Evolutionary conservation across 2,888 invertebrate genomes (phyloP), one percentile per base, ranked within the genome.

Genomic region (Xanthorhoe designata): DNA sequence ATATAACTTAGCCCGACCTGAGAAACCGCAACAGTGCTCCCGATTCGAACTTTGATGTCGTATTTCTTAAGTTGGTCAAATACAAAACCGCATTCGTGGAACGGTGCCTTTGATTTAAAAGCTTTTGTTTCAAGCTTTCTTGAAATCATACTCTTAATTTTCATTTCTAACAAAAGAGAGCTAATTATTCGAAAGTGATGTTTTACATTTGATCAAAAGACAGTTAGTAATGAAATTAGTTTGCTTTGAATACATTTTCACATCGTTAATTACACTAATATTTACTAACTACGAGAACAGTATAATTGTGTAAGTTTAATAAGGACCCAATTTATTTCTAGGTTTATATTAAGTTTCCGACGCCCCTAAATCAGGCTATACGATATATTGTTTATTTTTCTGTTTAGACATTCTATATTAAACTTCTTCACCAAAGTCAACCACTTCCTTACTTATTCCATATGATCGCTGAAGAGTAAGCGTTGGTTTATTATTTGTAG

Each of bases 1-100:
- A 62, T 63, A 57, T 15, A 38, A 29, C 51, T 58, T 38, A 51
- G 54, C 47, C 19, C 29, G n/a, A 38, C 51, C 42, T 51, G 51
- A 42, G 18, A 15, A 61, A 47, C n/a, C 18, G 45, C 45, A 62
- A 29, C 38, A 24, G 53, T 50, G 13, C 47, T 54, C 61, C 5
- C n/a, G 54, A 49, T 47, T 38, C 35, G 38, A 7, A 9, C 50
- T 8, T 47, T 54, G n/a, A 19, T 55, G 19, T 50, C 4, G n/a
- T 50, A 42, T 61, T n/a, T 0, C 17, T 2, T 17, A 47, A 61
- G 47, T 19, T 45, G 54, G 35, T 49, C 35, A 61, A 19, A 45
- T 42, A 29, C 35, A 32, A n/a, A 5, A 29, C 53, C 19, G 24
- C 35, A 15, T 52, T 29, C 42, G 10, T 52, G 24, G 38, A 61